A percentile compares a stretch with the other conserved stretches of the same genome.
Conservation (phyloP, 64 coral and sea anemone genomes). For the Montipora foliosa region DNA sequence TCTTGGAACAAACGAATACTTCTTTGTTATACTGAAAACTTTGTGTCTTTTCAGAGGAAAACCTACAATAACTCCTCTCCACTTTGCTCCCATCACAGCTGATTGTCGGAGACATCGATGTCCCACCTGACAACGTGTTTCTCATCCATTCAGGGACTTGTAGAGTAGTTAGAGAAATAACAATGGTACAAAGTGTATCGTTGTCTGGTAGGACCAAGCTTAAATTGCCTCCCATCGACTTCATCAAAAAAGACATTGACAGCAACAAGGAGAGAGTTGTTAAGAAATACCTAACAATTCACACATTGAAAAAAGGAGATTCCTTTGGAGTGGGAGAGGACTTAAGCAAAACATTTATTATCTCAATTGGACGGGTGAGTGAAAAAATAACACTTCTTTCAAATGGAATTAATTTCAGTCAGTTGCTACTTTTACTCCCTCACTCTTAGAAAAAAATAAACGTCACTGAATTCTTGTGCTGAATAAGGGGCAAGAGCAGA, state of each 20-base stretch:
- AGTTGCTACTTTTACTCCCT: too few species aligned
- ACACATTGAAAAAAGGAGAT: conserved; percentile 71
- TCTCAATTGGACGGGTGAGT: conserved; percentile 83
- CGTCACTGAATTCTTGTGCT: too few species aligned
- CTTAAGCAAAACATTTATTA: conserved; percentile 84
- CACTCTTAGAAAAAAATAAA: too few species aligned
- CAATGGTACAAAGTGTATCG: conserved; percentile 50
- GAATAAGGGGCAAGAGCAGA: too few species aligned
- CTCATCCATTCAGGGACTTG: conserved; percentile 88
- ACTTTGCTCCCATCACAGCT: conserved; percentile 52
- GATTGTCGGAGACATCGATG: conserved; percentile 75
- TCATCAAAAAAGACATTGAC: background rate
- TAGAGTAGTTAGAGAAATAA: conserved; percentile 88
- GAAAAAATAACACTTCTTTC: background rate
- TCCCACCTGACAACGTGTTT: conserved; percentile 71
- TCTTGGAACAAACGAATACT: too few species aligned
- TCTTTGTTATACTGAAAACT: too few species aligned
- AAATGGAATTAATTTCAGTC: too few species aligned
- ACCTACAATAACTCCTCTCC: background rate
- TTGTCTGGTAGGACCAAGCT: conserved; percentile 65
- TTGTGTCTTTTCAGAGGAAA: too few species aligned
- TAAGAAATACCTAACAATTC: conserved; percentile 70
- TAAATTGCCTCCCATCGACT: conserved; percentile 51
- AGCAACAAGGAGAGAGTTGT: conserved; percentile 54
- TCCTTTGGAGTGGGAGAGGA: conserved; percentile 96